These are phyloP conservation scores for Martes flavigula DNA, from an alignment of 2,797 vertebrate species.

Conservation along the genomic window DNA sequence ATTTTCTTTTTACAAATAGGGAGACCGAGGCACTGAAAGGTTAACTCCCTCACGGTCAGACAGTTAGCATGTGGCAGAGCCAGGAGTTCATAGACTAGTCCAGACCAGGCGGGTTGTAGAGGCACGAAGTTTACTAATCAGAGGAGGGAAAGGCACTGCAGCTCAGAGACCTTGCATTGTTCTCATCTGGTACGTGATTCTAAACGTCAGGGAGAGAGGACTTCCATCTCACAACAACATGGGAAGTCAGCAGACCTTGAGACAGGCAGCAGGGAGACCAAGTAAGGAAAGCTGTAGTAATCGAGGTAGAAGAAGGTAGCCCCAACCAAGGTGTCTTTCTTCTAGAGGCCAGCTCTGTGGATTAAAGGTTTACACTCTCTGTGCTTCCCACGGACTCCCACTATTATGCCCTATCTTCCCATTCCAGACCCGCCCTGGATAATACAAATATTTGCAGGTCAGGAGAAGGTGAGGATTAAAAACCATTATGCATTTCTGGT, in stretches of 20 bases:
- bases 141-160: not conserved
- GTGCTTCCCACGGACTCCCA: not conserved
- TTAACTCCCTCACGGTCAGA: not conserved
- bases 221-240: not conserved
- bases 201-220: not conserved
- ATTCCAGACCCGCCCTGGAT: not conserved
- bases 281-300: not conserved
- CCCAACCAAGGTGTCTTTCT: not conserved
- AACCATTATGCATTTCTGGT: not conserved
- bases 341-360: not conserved
- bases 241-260: not conserved
- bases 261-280: not conserved
- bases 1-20: slow-evolving; percentile 18
- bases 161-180: not conserved
- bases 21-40: not conserved
- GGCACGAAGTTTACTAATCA: not conserved
- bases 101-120: not conserved
- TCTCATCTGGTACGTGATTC: not conserved
- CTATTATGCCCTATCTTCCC: not conserved
- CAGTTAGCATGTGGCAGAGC: not conserved
- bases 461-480: slow-evolving; percentile 41
- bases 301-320: not conserved
- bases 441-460: slow-evolving; percentile 24
- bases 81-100: not conserved
- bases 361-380: not conserved